These are phyloP conservation scores for Papilio polytes DNA, from an alignment of 1,140 invertebrate genomes.

Conservation along the genomic window DNA sequence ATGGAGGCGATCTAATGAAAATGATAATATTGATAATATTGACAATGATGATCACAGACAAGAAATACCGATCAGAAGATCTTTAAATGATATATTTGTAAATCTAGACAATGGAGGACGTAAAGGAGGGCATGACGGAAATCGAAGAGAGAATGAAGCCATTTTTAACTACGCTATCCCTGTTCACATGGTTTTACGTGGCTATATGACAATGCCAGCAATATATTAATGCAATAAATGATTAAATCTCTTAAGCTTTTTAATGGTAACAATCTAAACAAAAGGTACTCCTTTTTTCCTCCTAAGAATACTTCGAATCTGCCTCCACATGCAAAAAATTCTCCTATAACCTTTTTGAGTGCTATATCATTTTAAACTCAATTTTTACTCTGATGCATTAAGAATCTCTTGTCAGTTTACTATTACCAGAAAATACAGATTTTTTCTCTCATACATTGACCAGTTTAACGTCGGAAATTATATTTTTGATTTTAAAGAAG, in stretches of 20 bases:
- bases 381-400: too few species aligned
- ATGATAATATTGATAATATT: background rate
- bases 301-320: background rate
- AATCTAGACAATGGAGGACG: constrained; percentile 4
- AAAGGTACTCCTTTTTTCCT: background rate
- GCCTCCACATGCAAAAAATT: too few species aligned
- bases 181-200: constrained; percentile 2
- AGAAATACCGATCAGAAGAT: background rate
- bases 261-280: background rate
- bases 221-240: background rate
- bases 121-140: background rate
- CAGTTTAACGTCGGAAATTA: too few species aligned
- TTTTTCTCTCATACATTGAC: too few species aligned
- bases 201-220: background rate
- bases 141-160: background rate
- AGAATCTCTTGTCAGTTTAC: too few species aligned
- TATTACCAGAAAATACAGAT: too few species aligned
- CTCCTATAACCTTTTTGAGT: too few species aligned
- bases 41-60: background rate
- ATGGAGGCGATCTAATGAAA: background rate
- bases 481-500: too few species aligned
- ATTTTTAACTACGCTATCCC: constrained; percentile 31
- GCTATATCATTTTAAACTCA: too few species aligned
- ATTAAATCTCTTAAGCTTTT: background rate
- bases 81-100: constrained; percentile 26